Conservation (phyloP, 2,888 invertebrate species). For the Nesidiocoris tenuis region DNA sequence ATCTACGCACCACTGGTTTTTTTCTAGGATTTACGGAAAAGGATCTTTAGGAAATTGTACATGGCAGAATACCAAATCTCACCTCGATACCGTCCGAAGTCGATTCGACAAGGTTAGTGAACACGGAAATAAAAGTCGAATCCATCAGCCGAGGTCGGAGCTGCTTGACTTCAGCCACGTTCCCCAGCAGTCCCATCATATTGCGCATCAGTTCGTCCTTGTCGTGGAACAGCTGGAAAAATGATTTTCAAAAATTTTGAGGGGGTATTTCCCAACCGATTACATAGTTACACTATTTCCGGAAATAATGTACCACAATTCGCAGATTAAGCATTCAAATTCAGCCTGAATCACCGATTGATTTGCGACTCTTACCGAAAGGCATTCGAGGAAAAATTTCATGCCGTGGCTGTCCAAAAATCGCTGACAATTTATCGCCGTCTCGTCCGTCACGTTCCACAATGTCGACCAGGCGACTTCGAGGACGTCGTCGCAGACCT, state of each 20-base stretch:
- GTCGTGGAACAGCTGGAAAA: conserved; percentile 74
- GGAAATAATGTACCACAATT: too few relatives aligned
- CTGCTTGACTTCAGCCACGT: conserved; percentile 89
- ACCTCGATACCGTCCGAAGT: conserved; percentile 94
- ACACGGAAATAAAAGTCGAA: conserved; percentile 77
- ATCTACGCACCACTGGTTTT: too few relatives aligned
- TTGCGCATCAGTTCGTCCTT: conserved; percentile 89
- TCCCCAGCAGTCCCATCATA: conserved; percentile 97
- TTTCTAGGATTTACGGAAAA: too few relatives aligned
- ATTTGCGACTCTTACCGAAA: conserved; percentile 72
- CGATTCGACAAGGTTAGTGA: conserved; percentile 80
- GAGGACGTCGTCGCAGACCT: conserved; percentile 89
- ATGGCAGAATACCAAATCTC: too few relatives aligned
- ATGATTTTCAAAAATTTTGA: too few relatives aligned
- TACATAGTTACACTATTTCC: too few relatives aligned
- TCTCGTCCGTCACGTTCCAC: conserved; percentile 98
- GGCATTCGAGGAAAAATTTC: conserved; percentile 84
- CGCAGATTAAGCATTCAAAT: too few relatives aligned
- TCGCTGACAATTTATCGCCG: conserved; percentile 86
- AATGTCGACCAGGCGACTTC: conserved; percentile 99
- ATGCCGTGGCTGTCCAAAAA: conserved; percentile 88
- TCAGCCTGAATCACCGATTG: too few relatives aligned
- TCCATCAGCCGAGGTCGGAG: conserved; percentile 83
- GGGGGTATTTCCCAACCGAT: too few relatives aligned
- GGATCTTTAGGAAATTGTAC: too few relatives aligned